Evolutionary conservation across 1,140 invertebrate species (phyloP), one percentile per base, ranked within the genome.

Genomic region (Lepidurus couesii): DNA sequence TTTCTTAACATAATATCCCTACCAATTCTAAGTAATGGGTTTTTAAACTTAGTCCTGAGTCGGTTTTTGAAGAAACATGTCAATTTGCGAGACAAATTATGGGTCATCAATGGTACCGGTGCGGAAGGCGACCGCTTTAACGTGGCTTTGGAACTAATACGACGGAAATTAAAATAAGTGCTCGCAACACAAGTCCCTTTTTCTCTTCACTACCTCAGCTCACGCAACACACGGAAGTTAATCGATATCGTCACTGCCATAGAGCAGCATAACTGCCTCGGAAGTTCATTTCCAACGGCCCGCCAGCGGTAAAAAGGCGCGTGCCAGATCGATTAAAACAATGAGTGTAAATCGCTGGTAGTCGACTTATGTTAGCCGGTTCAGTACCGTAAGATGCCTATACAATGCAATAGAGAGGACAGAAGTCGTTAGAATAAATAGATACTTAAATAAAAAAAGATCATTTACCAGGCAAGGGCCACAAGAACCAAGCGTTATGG

Each of bases 311-410:
- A 87, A 98, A 98, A 7, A 98, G 86, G 79, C 95, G 86, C 8
- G 95, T 97, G 34, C 95, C 95, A 75, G 91, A 94, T 81, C 90
- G 89, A 86, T 98, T 96, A 84, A 97, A 98, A 84, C 94, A 96
- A 84, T 98, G 96, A 1, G 96, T 97, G 84, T 98, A 98, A 83
- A 98, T 95, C 16, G 96, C 95, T 74, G 95, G 94, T 24, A 93
- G 92, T 84, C 95, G 94, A 84, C 94, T 82, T 44, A 94, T 1
- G 92, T 90, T 82, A 93, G 92, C 86, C 93, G 45, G 45, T 11
- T 45, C 24, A 42, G 45, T 53, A 42, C 65, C 44, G 44, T 77
- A 16, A n/a, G 21, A 45, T 21, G 76, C 76, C 76, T 77, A 24
- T 53, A 65, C 13, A n/a, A 13, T 24, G 5, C 1, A 44, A 77